Percentiles rank a stretch among this genome's conserved stretches.
Conservation (phyloP, 2,797 vertebrate genomes). For the Alexandromys oeconomus region DNA sequence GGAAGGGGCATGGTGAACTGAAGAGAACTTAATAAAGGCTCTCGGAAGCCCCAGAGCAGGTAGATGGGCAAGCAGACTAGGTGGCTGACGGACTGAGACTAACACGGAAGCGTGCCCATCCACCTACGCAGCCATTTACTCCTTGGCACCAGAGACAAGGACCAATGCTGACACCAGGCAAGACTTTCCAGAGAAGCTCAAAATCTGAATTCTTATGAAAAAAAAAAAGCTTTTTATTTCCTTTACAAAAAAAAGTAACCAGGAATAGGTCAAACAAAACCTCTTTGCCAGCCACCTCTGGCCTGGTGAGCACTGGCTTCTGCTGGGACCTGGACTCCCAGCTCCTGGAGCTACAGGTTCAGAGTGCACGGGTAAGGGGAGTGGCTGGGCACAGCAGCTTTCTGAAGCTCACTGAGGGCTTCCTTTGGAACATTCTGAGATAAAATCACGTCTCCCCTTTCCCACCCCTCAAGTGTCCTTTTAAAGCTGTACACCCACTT, state of each 20-base stretch:
- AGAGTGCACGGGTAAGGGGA: background rate
- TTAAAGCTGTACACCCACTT: background rate
- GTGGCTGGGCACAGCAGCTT: background rate
- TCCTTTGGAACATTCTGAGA: background rate
- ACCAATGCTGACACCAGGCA: background rate
- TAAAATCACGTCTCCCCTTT: constrained; percentile 13
- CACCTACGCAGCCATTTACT: background rate
- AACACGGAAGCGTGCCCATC: too few species aligned
- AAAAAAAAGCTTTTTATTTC: constrained; percentile 4
- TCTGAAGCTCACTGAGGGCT: background rate
- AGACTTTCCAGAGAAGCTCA: constrained; percentile 63
- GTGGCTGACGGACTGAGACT: background rate
- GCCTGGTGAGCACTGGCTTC: background rate
- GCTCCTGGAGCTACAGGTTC: background rate
- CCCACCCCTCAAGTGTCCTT: background rate
- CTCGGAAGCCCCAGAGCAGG: background rate
- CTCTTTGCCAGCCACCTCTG: constrained; percentile 41
- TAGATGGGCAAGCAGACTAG: background rate
- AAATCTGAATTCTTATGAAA: constrained; percentile 38
- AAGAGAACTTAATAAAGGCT: background rate
- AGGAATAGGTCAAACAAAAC: constrained; percentile 39
- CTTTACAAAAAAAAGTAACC: background rate
- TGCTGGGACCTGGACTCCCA: background rate
- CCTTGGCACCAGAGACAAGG: background rate
- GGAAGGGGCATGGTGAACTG: background rate